Evolutionary conservation across 2,888 invertebrate species (phyloP).

Genomic region (Parnassius smintheus): DNA sequence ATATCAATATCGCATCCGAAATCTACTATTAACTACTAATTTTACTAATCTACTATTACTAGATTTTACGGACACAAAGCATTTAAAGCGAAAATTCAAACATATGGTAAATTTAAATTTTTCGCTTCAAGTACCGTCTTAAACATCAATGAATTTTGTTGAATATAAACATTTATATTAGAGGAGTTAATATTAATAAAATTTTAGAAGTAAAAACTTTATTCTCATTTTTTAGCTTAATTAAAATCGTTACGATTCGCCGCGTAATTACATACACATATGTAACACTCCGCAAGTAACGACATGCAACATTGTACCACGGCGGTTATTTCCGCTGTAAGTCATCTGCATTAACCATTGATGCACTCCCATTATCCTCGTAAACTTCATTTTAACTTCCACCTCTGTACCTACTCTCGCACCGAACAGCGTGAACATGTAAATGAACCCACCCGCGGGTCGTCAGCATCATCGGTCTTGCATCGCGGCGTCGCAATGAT

Average conservation of each 20-base stretch:
- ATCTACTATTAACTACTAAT: too few relatives aligned
- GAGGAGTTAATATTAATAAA: too few relatives aligned
- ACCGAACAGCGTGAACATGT: constrained; percentile 18
- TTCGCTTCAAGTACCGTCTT: not conserved
- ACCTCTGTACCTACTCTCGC: constrained; percentile 14
- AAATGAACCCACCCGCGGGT: constrained; percentile 26
- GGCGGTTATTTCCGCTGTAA: constrained; percentile 23
- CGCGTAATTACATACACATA: not conserved
- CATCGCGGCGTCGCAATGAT: constrained; percentile 61
- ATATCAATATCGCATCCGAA: too few relatives aligned
- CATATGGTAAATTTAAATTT: not conserved
- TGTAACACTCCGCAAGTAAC: constrained; percentile 13
- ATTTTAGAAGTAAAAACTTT: too few relatives aligned
- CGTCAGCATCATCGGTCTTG: constrained; percentile 53
- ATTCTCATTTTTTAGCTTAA: not conserved
- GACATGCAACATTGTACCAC: constrained; percentile 26
- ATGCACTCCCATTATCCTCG: constrained; percentile 8
- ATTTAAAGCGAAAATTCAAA: not conserved
- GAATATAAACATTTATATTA: too few relatives aligned
- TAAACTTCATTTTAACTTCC: constrained; percentile 23
- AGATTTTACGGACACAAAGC: constrained; percentile 28
- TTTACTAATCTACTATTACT: constrained; percentile 4
- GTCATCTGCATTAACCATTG: constrained; percentile 16
- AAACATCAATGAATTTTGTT: too few relatives aligned
- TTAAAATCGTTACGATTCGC: constrained; percentile 9